A percentile compares a stretch with the other conserved stretches of the same genome.
Conservation (phyloP, 2,888 invertebrate species). For the Amiota communis region DNA sequence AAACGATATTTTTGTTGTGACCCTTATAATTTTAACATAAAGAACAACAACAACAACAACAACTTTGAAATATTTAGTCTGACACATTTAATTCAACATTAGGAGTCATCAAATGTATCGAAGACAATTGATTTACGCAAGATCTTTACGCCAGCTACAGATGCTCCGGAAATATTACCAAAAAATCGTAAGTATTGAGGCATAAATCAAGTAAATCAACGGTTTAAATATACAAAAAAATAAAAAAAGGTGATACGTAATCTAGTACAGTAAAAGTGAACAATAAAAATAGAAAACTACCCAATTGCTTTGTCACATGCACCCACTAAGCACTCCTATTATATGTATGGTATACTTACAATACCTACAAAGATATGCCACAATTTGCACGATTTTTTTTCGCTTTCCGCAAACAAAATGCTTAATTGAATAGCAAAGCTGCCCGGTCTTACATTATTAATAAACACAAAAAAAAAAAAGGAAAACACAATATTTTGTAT, state of each 20-base stretch:
- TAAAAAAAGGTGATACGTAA: constrained; percentile 61
- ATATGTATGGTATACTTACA: too few species aligned
- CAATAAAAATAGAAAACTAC: constrained; percentile 26
- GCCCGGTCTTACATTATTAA: too few species aligned
- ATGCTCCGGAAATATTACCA: constrained; percentile 84
- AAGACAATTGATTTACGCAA: constrained; percentile 86
- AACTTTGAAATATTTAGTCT: background rate
- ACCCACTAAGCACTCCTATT: too few species aligned
- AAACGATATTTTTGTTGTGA: too few species aligned
- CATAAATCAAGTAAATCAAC: constrained; percentile 3
- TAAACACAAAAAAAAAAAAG: too few species aligned
- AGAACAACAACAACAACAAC: background rate
- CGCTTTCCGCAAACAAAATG: too few species aligned
- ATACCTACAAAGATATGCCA: too few species aligned
- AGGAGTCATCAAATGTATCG: constrained; percentile 72
- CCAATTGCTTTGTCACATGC: constrained; percentile 32
- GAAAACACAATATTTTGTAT: too few species aligned
- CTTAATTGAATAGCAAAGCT: too few species aligned
- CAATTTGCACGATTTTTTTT: too few species aligned
- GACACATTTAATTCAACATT: constrained; percentile 30
- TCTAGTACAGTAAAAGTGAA: background rate
- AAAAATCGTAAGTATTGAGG: constrained; percentile 77
- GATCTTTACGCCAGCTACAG: constrained; percentile 90
- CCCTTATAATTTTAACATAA: background rate
- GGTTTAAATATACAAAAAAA: constrained; percentile 2